These are phyloP conservation scores for Sebastes steindachneri DNA, from an alignment of 2,797 vertebrate species.

Conservation along the genomic window DNA sequence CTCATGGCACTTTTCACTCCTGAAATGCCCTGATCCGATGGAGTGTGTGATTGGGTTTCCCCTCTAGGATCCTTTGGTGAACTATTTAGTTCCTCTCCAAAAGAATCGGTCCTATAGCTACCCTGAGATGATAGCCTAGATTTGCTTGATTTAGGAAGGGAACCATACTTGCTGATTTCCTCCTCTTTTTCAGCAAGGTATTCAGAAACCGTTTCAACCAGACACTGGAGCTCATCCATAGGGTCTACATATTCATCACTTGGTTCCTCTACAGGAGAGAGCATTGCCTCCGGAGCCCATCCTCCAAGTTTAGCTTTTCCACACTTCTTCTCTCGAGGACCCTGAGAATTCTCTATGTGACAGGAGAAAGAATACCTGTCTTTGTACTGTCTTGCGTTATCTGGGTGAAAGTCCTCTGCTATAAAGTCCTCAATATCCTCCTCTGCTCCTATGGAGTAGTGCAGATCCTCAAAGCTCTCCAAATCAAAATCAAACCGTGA, in stretches of 20 bases:
- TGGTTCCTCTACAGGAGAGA: constrained; percentile 89
- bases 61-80: constrained; percentile 59
- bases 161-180: constrained; percentile 93
- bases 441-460: constrained; percentile 76
- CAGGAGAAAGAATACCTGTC: constrained; percentile 56
- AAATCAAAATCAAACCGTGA: constrained; percentile 82
- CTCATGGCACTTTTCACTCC: constrained; percentile 89
- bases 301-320: constrained; percentile 72
- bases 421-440: constrained; percentile 83
- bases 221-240: constrained; percentile 95
- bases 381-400: constrained; percentile 56
- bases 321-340: constrained; percentile 73
- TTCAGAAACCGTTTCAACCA: constrained; percentile 96
- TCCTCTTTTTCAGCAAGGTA: constrained; percentile 98
- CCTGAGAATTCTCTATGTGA: constrained; percentile 61
- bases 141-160: constrained; percentile 86
- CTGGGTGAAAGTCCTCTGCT: constrained; percentile 57
- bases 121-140: constrained; percentile 78
- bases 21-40: constrained; percentile 69
- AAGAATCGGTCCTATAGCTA: constrained; percentile 75
- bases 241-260: constrained; percentile 89
- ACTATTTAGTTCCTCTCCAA: constrained; percentile 67
- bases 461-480: constrained; percentile 83
- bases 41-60: constrained; percentile 50
- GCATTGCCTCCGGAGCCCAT: constrained; percentile 77